Evolutionary conservation across 2,113 vertebrate species (phyloP).

Genomic region (Agapornis roseicollis): DNA sequence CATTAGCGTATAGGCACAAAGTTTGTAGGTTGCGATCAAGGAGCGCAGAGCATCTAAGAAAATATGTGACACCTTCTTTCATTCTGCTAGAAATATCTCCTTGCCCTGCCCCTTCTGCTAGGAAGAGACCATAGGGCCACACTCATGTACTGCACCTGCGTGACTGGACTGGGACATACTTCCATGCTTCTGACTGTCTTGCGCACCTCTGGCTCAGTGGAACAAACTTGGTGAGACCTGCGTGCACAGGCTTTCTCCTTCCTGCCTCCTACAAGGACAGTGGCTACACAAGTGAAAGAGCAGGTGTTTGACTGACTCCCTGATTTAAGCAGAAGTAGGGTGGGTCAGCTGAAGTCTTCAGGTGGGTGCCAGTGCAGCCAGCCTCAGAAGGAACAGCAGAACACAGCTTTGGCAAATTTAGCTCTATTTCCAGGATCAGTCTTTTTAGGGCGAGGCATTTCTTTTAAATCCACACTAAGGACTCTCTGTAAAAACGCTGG

Average conservation of each 20-base stretch:
- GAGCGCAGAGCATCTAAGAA: background rate
- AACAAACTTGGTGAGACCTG: background rate
- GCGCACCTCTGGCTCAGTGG: background rate
- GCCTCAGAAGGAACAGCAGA: background rate
- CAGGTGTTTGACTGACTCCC: background rate
- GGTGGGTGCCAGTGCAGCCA: background rate
- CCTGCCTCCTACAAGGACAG: background rate
- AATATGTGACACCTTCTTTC: background rate
- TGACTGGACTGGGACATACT: background rate
- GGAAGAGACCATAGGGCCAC: background rate
- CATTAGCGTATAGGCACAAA: background rate
- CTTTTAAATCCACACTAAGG: background rate
- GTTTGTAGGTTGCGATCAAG: background rate
- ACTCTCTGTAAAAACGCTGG: background rate
- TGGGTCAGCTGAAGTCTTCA: background rate
- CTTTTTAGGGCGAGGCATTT: background rate
- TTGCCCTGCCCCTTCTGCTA: background rate
- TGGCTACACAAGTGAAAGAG: background rate
- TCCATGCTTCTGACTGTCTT: background rate
- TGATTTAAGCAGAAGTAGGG: background rate
- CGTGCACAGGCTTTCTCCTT: background rate
- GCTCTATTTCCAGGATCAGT: background rate
- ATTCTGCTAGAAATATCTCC: background rate
- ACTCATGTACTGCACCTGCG: fast-evolving
- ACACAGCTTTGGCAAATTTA: background rate